Conservation (phyloP, 2,113 vertebrate genomes). For the Dasyprocta punctata region DNA sequence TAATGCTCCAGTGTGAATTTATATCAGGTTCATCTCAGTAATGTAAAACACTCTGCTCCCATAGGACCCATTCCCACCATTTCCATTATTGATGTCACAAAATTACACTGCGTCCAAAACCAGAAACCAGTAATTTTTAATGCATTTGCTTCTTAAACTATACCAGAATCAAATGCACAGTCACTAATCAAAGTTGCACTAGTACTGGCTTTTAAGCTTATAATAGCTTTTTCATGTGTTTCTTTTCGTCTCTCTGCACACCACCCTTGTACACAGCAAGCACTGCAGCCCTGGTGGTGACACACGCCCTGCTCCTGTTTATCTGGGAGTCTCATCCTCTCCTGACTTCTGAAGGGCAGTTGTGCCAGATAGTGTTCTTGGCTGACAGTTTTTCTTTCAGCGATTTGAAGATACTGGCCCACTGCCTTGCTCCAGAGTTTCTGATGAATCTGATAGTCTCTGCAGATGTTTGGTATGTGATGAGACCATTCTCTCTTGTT, state of each 20-base stretch:
- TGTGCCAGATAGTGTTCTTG: background rate
- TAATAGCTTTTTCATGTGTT: background rate
- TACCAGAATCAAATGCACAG: background rate
- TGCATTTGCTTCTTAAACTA: background rate
- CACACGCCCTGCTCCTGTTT: background rate
- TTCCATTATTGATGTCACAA: background rate
- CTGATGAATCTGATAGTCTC: background rate
- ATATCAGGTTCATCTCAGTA: background rate
- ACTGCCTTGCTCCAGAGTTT: background rate
- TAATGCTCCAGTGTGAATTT: background rate
- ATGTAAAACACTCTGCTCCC: background rate
- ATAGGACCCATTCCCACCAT: background rate
- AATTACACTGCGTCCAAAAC: background rate
- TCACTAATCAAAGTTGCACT: background rate
- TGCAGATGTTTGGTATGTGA: background rate
- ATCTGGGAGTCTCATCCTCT: background rate
- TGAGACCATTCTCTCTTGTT: background rate
- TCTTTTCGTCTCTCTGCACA: background rate
- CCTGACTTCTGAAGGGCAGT: background rate
- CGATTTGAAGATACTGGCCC: background rate
- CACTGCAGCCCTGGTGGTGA: background rate
- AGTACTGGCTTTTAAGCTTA: background rate
- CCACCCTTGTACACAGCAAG: background rate
- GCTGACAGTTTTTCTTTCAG: background rate
- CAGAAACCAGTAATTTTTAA: background rate